Evolutionary conservation across 2,797 vertebrate genomes (phyloP).

Genomic region (Clangula hyemalis): DNA sequence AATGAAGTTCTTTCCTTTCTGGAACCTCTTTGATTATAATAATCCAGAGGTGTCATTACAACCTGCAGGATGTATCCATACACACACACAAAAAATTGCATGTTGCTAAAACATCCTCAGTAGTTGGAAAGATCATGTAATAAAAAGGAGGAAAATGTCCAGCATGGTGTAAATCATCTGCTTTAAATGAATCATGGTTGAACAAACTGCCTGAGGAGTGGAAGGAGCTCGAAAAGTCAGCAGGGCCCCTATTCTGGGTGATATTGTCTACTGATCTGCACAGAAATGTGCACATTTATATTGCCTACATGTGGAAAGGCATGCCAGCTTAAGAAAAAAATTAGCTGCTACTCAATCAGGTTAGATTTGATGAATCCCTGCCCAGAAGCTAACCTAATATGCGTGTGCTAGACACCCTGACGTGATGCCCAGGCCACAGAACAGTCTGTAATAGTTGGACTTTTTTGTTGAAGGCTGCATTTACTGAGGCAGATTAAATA

Average conservation of each 20-base stretch:
- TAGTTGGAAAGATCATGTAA: neutral
- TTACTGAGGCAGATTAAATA: neutral
- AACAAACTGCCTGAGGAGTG: neutral
- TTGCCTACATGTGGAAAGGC: neutral
- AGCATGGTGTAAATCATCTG: slow-evolving; percentile 29
- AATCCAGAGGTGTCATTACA: neutral
- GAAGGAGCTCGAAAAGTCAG: neutral
- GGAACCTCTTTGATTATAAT: neutral
- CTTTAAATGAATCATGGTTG: slow-evolving; percentile 22
- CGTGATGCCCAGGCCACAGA: neutral
- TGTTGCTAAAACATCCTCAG: neutral
- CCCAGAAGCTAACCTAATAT: neutral
- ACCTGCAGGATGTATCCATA: neutral
- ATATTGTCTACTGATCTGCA: neutral
- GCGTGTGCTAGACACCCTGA: neutral
- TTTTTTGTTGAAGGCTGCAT: neutral
- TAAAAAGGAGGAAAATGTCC: neutral
- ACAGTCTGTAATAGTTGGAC: neutral
- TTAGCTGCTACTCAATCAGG: neutral
- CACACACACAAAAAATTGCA: neutral
- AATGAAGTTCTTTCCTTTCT: slow-evolving; percentile 23
- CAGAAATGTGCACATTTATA: neutral
- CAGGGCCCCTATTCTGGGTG: neutral
- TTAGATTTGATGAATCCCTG: slow-evolving; percentile 7
- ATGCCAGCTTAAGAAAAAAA: neutral